A percentile compares a stretch with the other conserved stretches of the same genome.
Evolutionary conservation across 2,888 invertebrate genomes (phyloP).

Genomic region (Linnaemya vulpina): DNA sequence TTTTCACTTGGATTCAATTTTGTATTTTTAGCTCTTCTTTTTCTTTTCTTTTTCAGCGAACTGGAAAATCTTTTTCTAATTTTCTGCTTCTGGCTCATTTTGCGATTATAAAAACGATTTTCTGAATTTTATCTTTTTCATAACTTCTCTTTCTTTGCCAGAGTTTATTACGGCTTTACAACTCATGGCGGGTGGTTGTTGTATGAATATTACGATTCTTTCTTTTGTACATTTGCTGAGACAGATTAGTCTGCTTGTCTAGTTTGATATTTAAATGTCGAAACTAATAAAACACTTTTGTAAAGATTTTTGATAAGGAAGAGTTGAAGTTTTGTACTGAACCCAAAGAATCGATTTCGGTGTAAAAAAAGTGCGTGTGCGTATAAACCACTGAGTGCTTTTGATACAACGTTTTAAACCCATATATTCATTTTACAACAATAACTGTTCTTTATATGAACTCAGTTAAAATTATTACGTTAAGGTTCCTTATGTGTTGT

Average conservation of each 20-base stretch:
- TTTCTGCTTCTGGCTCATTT: constrained; percentile 10
- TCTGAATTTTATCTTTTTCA: not conserved
- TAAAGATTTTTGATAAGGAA: not conserved
- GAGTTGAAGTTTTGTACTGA: too few relatives aligned
- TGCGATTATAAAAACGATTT: not conserved
- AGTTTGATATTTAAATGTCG: constrained; percentile 46
- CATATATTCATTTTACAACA: too few relatives aligned
- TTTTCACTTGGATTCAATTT: constrained; percentile 8
- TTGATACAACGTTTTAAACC: too few relatives aligned
- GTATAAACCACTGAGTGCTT: too few relatives aligned
- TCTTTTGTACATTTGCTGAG: not conserved
- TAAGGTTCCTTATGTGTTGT: too few relatives aligned
- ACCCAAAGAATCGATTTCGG: too few relatives aligned
- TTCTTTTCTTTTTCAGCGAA: constrained; percentile 26
- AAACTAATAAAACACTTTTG: constrained; percentile 61
- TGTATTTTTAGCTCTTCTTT: not conserved
- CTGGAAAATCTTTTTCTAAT: constrained; percentile 27
- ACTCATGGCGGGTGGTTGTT: not conserved
- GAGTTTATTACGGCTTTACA: not conserved
- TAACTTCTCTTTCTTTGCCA: not conserved
- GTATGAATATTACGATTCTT: not conserved
- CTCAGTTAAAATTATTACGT: too few relatives aligned
- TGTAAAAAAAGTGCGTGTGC: too few relatives aligned
- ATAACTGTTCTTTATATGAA: too few relatives aligned
- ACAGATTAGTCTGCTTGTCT: constrained; percentile 34